These are phyloP conservation scores for Percopsis omiscomaycus DNA, from an alignment of 2,797 vertebrate species.

Conservation along the genomic window DNA sequence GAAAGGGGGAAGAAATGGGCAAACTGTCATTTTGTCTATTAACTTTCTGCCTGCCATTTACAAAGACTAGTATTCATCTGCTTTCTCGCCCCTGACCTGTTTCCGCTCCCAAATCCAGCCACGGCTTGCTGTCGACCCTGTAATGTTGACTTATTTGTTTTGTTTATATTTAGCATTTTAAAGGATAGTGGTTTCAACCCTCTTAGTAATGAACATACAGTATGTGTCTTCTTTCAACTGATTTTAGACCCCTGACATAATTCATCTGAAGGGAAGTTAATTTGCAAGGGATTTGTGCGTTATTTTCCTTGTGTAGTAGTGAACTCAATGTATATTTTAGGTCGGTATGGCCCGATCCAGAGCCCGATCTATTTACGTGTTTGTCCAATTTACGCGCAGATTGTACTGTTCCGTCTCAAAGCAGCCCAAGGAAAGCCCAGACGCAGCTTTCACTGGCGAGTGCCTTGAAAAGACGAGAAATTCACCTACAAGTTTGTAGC, in stretches of 20 bases:
- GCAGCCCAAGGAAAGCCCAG: too few relatives aligned
- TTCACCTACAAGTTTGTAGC: too few relatives aligned
- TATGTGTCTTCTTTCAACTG: conserved; percentile 31
- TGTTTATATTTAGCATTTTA: conserved; percentile 74
- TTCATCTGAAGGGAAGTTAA: conserved; percentile 33
- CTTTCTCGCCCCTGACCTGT: conserved; percentile 67
- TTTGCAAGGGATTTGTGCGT: neutral
- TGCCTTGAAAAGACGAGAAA: too few relatives aligned
- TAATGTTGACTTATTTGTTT: conserved; percentile 69
- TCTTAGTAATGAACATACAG: conserved; percentile 46
- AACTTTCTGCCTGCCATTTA: conserved; percentile 65
- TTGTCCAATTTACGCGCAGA: too few relatives aligned
- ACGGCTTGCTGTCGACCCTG: conserved; percentile 44
- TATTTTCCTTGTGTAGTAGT: neutral
- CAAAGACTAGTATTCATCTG: conserved; percentile 80
- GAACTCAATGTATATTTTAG: too few relatives aligned
- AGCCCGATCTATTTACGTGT: too few relatives aligned
- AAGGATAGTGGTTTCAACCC: conserved; percentile 48
- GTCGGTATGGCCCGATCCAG: too few relatives aligned
- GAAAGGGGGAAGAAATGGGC: conserved; percentile 48
- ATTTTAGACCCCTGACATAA: conserved; percentile 42
- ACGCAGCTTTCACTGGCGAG: too few relatives aligned
- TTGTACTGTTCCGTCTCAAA: too few relatives aligned
- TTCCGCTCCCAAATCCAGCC: conserved; percentile 68
- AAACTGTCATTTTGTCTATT: conserved; percentile 76